Percentiles rank a stretch among this genome's conserved stretches.
Conservation (phyloP, 1,140 invertebrate genomes). For the Drosophila fuyamai region DNA sequence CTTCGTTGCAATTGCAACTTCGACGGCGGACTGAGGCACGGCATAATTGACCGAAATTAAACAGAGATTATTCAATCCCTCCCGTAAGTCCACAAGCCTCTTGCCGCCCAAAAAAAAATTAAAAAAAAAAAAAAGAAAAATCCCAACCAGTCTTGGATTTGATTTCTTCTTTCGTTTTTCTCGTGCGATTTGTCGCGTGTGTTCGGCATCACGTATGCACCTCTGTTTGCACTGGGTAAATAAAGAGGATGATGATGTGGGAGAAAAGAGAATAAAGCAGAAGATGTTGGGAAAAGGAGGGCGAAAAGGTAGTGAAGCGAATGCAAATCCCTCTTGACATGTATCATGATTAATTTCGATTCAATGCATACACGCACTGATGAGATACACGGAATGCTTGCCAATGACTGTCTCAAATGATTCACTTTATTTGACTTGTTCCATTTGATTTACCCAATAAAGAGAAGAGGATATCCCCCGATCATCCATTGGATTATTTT, state of each 20-base stretch:
- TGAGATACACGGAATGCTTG: slow-evolving; percentile 4
- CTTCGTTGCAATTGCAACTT: slow-evolving; percentile 40
- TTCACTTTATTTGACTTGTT: slow-evolving; percentile 1
- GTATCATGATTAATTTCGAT: slow-evolving; percentile 19
- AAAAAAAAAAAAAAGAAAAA: slow-evolving; percentile 1
- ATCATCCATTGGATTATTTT: background rate
- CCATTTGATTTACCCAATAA: background rate
- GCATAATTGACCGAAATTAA: slow-evolving; percentile 81
- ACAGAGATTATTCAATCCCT: slow-evolving; percentile 75
- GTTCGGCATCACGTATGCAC: slow-evolving; percentile 65
- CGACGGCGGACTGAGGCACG: slow-evolving; percentile 29
- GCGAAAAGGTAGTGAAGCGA: background rate
- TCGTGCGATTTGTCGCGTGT: slow-evolving; percentile 47
- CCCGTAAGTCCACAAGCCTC: background rate
- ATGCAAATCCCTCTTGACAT: slow-evolving; percentile 9
- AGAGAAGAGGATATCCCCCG: background rate
- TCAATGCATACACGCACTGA: slow-evolving; percentile 3
- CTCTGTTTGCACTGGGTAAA: slow-evolving; percentile 37
- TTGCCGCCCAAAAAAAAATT: background rate
- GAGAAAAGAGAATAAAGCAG: background rate
- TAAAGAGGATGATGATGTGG: slow-evolving; percentile 17
- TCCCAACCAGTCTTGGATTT: slow-evolving; percentile 13
- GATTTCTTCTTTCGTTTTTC: slow-evolving; percentile 16
- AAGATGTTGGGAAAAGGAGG: background rate
- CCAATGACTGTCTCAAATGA: slow-evolving; percentile 6